A percentile compares a stretch with the other conserved stretches of the same genome.
These are phyloP conservation scores for Drosophila teissieri DNA, from an alignment of 1,140 invertebrate species.

Conservation along the genomic window DNA sequence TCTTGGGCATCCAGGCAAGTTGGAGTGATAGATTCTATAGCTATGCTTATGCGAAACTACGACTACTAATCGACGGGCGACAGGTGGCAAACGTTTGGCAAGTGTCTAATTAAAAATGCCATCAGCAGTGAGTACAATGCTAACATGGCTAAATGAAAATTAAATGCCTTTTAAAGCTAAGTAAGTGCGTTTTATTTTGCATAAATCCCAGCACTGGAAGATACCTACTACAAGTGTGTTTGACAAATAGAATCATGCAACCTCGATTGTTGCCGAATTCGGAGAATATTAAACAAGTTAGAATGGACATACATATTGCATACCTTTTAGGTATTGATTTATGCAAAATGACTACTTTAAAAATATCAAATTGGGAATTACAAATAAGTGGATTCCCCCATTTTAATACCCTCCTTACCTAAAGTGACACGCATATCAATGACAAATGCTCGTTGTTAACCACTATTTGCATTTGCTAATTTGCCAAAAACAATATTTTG, in stretches of 20 bases:
- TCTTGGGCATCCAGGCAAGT: conserved; percentile 38
- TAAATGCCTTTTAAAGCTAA: conserved; percentile 58
- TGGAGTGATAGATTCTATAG: conserved; percentile 15
- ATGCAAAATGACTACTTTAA: conserved; percentile 5
- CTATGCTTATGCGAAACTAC: conserved; percentile 25
- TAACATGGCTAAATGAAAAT: conserved; percentile 58
- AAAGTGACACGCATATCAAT: conserved; percentile 33
- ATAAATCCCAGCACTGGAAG: conserved; percentile 10
- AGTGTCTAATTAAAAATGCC: conserved; percentile 73
- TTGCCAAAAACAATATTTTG: conserved; percentile 69
- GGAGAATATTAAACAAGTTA: conserved; percentile 22
- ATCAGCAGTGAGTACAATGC: conserved; percentile 52
- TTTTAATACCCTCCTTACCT: conserved; percentile 30
- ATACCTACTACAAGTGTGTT: conserved; percentile 35
- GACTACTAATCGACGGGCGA: conserved; percentile 9
- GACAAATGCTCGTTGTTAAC: conserved; percentile 26
- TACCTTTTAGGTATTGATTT: conserved; percentile 17
- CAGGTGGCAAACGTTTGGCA: conserved; percentile 35
- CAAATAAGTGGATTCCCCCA: conserved; percentile 11
- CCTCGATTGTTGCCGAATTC: conserved; percentile 16
- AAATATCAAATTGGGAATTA: conserved; percentile 2
- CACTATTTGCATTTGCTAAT: conserved; percentile 57
- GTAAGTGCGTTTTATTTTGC: conserved; percentile 24
- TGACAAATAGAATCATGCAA: conserved; percentile 25
- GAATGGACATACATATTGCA: conserved; percentile 5